Evolutionary conservation across 2,797 vertebrate species (phyloP).

Genomic region (Paratrypauchen microcephalus): DNA sequence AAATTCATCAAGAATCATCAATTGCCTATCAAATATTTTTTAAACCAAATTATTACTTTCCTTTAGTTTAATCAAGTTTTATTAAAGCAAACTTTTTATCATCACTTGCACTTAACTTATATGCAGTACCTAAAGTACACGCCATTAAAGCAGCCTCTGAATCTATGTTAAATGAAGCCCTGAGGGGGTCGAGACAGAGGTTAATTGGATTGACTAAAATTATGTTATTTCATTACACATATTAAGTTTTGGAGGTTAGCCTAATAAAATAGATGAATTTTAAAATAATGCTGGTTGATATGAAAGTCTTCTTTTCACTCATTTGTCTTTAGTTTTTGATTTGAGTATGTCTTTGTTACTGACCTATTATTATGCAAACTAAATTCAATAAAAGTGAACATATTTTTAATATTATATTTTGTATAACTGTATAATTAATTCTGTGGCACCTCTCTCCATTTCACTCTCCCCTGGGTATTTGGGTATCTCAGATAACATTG

Average conservation of each 20-base stretch:
- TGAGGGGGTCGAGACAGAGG: conserved; percentile 71
- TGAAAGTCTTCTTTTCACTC: conserved; percentile 11
- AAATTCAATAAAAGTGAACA: too few species aligned
- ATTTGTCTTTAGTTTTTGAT: neutral
- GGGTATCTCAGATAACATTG: neutral
- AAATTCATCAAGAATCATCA: neutral
- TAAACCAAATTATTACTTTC: neutral
- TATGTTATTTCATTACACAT: conserved; percentile 70
- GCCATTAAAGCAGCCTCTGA: conserved; percentile 54
- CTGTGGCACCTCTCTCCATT: neutral
- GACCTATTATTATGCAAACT: too few species aligned
- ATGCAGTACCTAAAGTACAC: conserved; percentile 55
- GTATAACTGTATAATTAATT: too few species aligned
- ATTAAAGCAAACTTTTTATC: conserved; percentile 8
- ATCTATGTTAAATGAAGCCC: conserved; percentile 72
- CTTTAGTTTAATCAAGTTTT: neutral
- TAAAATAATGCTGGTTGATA: conserved; percentile 49
- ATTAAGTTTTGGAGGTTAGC: conserved; percentile 67
- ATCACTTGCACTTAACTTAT: conserved; percentile 40
- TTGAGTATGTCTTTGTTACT: neutral
- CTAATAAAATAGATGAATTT: conserved; percentile 56
- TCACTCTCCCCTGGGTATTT: neutral
- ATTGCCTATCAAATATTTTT: neutral
- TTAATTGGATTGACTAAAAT: conserved; percentile 76
- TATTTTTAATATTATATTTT: too few species aligned